Base-by-base conservation (phyloP, 2,888 invertebrate species). In the Prosopocoilus inquinatus region DNA sequence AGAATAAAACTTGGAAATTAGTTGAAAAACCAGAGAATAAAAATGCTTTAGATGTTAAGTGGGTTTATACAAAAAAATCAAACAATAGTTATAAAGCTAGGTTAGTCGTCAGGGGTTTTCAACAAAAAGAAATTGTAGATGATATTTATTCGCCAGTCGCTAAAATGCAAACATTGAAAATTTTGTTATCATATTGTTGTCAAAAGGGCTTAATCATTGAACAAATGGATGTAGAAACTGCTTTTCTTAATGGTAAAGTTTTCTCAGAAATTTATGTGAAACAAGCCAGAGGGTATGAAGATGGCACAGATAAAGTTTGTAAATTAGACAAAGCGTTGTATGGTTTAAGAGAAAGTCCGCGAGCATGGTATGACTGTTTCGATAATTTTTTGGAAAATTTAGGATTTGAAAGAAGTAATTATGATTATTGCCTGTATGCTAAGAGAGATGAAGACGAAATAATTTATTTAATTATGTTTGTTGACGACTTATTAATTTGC, bases 161-260 rank as follows among this genome's bases (percentile, higher is more conserved):
- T n/a, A 53, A 55, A 49, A 55, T 50, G 35, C 55, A 50, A 48
- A 48, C 53, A 8, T 48, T 53, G 20, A 53, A 48, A 39, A 36
- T 53, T 9, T 47, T 36, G 38, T 36, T 32, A 28, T 53, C 41
- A 36, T 36, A 28, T 32, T 47, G 20, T 20, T 64, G 61, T 59
- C 63, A 70, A 52, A n/a, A 43, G 48, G 54, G 63, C 45, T 61
- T 62, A 51, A 36, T 47, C 12, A 47, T 47, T 3, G 38, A 53
- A 33, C 53, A 52, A 47, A 53, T 47, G 39, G 52, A 52, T 15
- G 46, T 52, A n/a, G 45, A 45, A 9, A 45, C 45, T 5, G 46
- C 28, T n/a, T 47, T 48, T 48, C n/a, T 34, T 28, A 49, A 49
- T 49, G 49, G 44, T 9, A 49, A 48, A 33, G 16, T 54, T 38